Evolutionary conservation across 2,797 vertebrate genomes (phyloP).

Genomic region (Tolypeutes matacus): DNA sequence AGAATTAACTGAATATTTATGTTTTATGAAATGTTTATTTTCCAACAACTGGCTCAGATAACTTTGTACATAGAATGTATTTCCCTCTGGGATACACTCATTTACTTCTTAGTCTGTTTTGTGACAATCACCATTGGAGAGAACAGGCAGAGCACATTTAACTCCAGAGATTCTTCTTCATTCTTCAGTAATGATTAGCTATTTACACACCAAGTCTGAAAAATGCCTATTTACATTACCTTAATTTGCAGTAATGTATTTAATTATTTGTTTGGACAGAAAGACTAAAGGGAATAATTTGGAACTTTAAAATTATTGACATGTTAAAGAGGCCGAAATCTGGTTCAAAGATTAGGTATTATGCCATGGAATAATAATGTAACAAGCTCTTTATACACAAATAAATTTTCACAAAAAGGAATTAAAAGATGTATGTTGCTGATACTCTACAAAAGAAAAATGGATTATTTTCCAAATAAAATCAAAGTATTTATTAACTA

Average conservation of each 20-base stretch:
- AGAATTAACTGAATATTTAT: slow-evolving; percentile 50
- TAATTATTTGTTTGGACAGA: neutral
- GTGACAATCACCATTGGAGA: neutral
- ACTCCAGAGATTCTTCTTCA: neutral
- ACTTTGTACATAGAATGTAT: neutral
- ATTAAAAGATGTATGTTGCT: neutral
- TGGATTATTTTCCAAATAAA: neutral
- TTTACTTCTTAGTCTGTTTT: neutral
- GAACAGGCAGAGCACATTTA: neutral
- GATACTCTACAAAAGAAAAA: neutral
- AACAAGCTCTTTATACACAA: neutral
- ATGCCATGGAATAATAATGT: neutral
- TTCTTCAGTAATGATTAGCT: slow-evolving; percentile 4
- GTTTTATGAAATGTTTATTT: slow-evolving; percentile 34
- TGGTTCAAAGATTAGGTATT: neutral
- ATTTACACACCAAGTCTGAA: slow-evolving; percentile 3
- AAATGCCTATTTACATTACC: neutral
- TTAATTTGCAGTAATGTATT: neutral
- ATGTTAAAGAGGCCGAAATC: neutral
- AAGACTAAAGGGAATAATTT: slow-evolving; percentile 27
- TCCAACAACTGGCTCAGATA: neutral
- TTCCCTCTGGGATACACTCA: neutral
- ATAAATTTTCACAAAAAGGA: neutral
- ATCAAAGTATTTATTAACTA: neutral
- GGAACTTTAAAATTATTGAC: neutral